A percentile compares a stretch with the other conserved stretches of the same genome.
These are phyloP conservation scores for Pelosia muscerda DNA, from an alignment of 2,888 invertebrate genomes.

Conservation along the genomic window DNA sequence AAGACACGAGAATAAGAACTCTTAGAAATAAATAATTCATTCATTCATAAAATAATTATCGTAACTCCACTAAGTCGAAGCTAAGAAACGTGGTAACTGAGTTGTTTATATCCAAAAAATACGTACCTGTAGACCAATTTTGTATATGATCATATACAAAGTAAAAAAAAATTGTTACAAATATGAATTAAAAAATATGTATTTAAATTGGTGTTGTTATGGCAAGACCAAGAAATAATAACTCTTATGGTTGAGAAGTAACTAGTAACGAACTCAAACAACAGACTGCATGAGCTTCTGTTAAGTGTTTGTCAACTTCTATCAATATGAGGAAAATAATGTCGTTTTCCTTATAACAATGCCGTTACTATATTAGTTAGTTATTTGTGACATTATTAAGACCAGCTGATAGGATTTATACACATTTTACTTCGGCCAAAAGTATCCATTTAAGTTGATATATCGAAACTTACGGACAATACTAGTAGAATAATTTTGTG, in stretches of 20 bases:
- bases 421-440: neutral
- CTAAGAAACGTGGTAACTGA: neutral
- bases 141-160: no score
- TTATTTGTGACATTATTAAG: constrained; percentile 4
- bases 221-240: neutral
- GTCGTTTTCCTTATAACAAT: constrained; percentile 12
- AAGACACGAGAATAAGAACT: no score
- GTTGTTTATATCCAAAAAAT: neutral
- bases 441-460: no score
- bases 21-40: no score
- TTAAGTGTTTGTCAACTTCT: neutral
- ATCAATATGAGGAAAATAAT: constrained; percentile 15
- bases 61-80: neutral
- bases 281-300: neutral
- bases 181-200: neutral
- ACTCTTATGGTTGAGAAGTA: neutral
- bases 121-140: neutral
- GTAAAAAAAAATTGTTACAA: no score
- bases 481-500: no score
- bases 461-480: no score
- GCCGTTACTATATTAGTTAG: neutral
- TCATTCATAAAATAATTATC: no score
- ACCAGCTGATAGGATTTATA: neutral
- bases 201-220: neutral
- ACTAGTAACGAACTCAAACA: neutral